Base-by-base conservation (phyloP, 2,113 vertebrate genomes). In the Pan troglodytes region DNA sequence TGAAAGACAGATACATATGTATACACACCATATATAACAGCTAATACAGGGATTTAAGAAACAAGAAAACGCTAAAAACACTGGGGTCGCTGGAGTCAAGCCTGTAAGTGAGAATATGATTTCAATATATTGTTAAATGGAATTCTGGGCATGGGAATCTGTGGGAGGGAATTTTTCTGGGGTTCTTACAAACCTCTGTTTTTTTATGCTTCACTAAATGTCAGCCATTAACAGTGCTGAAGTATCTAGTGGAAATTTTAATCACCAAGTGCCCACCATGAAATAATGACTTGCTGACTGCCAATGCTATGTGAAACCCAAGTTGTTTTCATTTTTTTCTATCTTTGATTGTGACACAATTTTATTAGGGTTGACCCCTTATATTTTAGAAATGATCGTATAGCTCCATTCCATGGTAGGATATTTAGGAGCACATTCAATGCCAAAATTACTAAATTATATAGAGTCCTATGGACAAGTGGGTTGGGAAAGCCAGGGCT, bases 201-300 rank as follows among this genome's bases (percentile, higher is more conserved):
- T 94, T 94, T 35, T 81, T 27, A 35, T n/a, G 45, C 83, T 90
- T 90, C 90, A 88, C 22, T 79, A 96, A 95, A 96, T 96, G 48
- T 95, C 85, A 97, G 25, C 50, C 59, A 98, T 97, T 94, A 97
- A 86, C 4, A 93, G 88, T 86, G 9, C 43, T 96, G 90, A 55
- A 86, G 18, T 45, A 90, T 79, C 64, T 68, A 90, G 75, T 96
- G 90, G 95, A 97, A 97, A 97, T 52, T 96, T 96, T 90, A 96
- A 96, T 96, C 81, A 95, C 67, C 5, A 57, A 95, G 70, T 91
- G 50, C 40, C 72, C 52, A 94, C 84, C 85, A 68, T 97, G 90
- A 94, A 97, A 93, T 78, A 94, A 85, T 5, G 45, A 83, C 87
- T 96, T 95, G 85, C 73, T 96, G 83, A 93, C 50, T 67, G 80